phyloP scores from a whole-genome alignment of 2,797 vertebrate genomes.

The Myotis pilosus region DNA sequence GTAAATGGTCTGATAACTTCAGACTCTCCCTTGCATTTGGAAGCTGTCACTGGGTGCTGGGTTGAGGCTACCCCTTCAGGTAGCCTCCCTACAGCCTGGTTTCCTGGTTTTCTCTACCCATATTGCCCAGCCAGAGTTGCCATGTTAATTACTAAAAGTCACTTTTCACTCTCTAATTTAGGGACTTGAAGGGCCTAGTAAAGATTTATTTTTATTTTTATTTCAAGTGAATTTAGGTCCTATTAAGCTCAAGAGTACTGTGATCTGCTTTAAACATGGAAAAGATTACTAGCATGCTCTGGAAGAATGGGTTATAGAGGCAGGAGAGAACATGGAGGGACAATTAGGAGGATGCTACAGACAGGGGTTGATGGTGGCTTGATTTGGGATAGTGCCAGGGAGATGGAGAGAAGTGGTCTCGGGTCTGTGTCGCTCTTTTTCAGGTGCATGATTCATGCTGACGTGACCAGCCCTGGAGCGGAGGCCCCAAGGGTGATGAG shows the following conservation, averaged over 20 bases:
- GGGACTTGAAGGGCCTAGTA: neutral
- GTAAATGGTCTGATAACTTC: neutral
- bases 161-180: neutral
- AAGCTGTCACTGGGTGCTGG: neutral
- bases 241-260: neutral
- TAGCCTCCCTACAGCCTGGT: neutral
- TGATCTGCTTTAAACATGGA: neutral
- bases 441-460: no score
- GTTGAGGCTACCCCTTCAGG: neutral
- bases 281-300: neutral
- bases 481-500: neutral
- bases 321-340: neutral
- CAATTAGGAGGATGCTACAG: neutral
- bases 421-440: neutral
- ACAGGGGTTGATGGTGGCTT: neutral
- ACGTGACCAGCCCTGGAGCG: neutral
- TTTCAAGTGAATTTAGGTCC: constrained; percentile 5
- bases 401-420: neutral
- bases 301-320: neutral
- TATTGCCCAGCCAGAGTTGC: neutral
- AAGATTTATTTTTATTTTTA: neutral
- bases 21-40: neutral
- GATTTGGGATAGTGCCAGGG: no score
- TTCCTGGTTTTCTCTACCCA: neutral
- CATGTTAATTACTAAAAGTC: neutral